phyloP scores from a whole-genome alignment of 2,888 invertebrate genomes.

The Agrochola lota region DNA sequence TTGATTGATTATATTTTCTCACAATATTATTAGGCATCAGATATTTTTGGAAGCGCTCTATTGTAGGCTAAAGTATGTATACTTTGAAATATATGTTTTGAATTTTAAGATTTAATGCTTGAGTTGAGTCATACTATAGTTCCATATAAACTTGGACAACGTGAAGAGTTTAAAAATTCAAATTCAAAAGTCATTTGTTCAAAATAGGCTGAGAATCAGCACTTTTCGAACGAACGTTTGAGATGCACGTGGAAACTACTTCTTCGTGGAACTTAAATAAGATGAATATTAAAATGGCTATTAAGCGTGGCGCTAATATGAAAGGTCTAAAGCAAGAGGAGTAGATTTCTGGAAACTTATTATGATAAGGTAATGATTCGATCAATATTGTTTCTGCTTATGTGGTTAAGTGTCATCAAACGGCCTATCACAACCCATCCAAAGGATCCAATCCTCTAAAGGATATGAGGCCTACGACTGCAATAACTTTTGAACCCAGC shows the following conservation, averaged over 20 bases:
- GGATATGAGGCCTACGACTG: background rate
- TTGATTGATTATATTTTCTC: conserved; percentile 61
- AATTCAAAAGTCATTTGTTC: too few species aligned
- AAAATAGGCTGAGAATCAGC: too few species aligned
- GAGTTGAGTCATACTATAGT: background rate
- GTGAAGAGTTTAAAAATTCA: background rate
- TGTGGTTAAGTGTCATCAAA: background rate
- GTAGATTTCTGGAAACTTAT: background rate
- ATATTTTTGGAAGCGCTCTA: conserved; percentile 29
- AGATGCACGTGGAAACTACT: background rate
- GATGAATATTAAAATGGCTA: background rate
- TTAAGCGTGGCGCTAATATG: background rate
- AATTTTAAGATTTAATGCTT: conserved; percentile 12
- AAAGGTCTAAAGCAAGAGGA: background rate
- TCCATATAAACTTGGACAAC: background rate
- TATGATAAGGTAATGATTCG: background rate
- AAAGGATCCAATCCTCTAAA: too few species aligned
- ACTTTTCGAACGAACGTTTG: background rate
- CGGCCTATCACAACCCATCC: background rate
- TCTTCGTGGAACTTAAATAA: background rate
- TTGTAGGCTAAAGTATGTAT: conserved; percentile 11
- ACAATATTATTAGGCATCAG: conserved; percentile 33
- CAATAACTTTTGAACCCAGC: conserved; percentile 9
- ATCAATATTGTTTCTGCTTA: background rate
- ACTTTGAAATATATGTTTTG: background rate